These are phyloP conservation scores for Mormyrus iriodes DNA, from an alignment of 2,113 vertebrate species.

Conservation along the genomic window DNA sequence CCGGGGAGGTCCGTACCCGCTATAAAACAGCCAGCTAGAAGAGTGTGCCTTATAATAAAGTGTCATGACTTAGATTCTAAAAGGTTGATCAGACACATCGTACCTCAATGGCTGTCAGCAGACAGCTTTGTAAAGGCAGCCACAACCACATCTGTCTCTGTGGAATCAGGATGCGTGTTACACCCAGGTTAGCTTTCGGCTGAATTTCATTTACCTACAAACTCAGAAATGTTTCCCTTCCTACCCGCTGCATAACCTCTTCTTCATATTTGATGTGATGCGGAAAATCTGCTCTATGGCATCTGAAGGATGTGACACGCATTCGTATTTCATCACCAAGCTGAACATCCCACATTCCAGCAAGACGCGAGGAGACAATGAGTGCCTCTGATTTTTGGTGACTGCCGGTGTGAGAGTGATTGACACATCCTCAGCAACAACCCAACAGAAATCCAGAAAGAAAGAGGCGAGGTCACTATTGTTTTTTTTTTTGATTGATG, in stretches of 20 bases:
- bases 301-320: not conserved
- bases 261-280: not conserved
- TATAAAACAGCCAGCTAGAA: not conserved
- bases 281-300: not conserved
- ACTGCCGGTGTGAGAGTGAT: conserved; percentile 8
- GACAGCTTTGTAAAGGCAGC: not conserved
- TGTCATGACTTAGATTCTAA: not conserved
- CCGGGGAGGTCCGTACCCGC: not conserved
- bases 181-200: not conserved
- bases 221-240: not conserved
- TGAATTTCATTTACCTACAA: not conserved
- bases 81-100: not conserved
- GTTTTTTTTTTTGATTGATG: not conserved
- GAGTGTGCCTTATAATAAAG: not conserved
- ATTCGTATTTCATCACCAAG: not conserved
- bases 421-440: not conserved
- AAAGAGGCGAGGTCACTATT: not conserved
- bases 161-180: not conserved
- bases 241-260: not conserved
- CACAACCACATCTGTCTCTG: not conserved
- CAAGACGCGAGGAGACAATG: not conserved
- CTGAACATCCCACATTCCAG: not conserved
- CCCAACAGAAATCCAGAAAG: not conserved
- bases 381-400: not conserved
- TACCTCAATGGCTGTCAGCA: not conserved